Base-by-base conservation (phyloP, 1,140 invertebrate species). In the Asbolus verrucosus region DNA sequence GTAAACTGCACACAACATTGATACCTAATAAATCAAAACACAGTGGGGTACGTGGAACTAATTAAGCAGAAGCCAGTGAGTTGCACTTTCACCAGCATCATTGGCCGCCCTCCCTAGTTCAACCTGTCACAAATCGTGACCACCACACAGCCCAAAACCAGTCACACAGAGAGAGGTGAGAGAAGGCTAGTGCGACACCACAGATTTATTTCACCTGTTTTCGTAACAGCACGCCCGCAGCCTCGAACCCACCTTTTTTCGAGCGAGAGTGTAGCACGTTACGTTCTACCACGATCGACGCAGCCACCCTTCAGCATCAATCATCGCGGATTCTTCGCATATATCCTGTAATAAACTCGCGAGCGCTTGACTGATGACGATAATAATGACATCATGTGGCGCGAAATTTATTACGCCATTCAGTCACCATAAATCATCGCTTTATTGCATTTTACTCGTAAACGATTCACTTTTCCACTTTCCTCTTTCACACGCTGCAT, bases 41-140 rank as follows among this genome's bases (percentile, higher is more conserved):
- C 21, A 46, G 38, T 63, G 61, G 61, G 33, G 61, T 39, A 43
- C 27, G 19, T 50, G 38, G 39, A 43, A 31, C 19, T 65, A 65
- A 65, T 65, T 65, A 65, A 39, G 38, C 62, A 43, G 36, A 30
- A 65, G 31, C 24, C 31, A 19, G 9, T 31, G 33, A 63, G 61
- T 63, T 63, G 19, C 65, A 71, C 69, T 71, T 71, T 71, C 69
- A 71, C 69, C 50, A 33, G 30, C 31, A 43, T 59, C 54, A 71
- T 71, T 71, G 69, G 69, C 50, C 69, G 63, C 69, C 69, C 69
- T 71, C 69, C 63, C 50, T 63, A 66, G 9, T 21, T 43, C 38
- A 18, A 18, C 36, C 19, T 39, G 39, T 18, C 54, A 59, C 65
- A 43, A 13, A 43, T 67, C 36, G 21, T 38, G 43, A 33, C 61